Conservation (phyloP, 2,113 vertebrate genomes). For the Eleginops maclovinus region DNA sequence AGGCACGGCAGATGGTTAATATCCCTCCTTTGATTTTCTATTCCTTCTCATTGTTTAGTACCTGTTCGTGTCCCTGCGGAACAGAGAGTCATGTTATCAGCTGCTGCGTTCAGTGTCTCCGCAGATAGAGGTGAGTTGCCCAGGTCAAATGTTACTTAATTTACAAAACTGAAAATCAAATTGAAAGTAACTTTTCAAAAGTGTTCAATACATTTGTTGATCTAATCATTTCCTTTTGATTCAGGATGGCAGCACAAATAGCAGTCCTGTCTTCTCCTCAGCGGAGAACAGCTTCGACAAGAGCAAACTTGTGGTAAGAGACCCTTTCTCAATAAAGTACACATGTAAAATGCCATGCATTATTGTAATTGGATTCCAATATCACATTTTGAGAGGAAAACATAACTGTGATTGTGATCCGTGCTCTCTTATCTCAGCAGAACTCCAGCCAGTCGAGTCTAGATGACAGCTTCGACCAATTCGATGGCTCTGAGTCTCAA, state of each 20-base stretch:
- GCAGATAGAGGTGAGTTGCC: conserved; percentile 81
- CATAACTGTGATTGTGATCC: neutral
- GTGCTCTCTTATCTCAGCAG: conserved; percentile 52
- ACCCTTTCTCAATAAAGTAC: conserved; percentile 30
- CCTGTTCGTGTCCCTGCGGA: conserved; percentile 86
- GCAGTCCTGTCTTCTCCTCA: conserved; percentile 74
- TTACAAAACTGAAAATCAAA: neutral
- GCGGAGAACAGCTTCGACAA: conserved; percentile 74
- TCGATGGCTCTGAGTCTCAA: conserved; percentile 42
- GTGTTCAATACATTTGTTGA: neutral
- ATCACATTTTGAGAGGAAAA: neutral
- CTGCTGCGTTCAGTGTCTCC: conserved; percentile 84
- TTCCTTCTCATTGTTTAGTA: conserved; percentile 72
- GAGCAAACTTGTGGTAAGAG: conserved; percentile 80
- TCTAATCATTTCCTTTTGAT: neutral
- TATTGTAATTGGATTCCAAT: neutral
- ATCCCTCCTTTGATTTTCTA: neutral
- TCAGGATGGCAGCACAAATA: conserved; percentile 80
- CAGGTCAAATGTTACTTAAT: neutral
- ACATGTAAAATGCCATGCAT: neutral
- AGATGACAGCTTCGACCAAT: conserved; percentile 77
- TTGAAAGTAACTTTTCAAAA: neutral
- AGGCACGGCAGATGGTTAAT: neutral
- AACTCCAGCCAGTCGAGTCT: conserved; percentile 83
- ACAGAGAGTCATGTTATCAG: conserved; percentile 86